Percentiles rank a stretch among this genome's conserved stretches.
Conservation (phyloP, 2,113 vertebrate genomes). For the Calidris pygmaea region DNA sequence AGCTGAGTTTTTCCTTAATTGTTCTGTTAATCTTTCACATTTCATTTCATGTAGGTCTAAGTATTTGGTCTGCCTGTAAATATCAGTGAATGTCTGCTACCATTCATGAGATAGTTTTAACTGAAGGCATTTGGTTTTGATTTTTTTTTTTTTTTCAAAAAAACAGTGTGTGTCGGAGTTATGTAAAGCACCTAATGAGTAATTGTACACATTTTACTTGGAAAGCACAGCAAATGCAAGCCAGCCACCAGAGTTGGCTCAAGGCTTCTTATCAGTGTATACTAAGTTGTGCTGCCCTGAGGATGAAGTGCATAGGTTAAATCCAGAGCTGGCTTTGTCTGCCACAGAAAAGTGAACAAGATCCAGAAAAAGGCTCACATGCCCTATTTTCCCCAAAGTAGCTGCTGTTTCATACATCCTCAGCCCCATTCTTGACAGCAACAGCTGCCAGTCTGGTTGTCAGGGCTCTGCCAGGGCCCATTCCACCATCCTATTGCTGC, state of each 20-base stretch:
- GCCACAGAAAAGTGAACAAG: neutral
- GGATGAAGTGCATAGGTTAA: neutral
- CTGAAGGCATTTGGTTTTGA: neutral
- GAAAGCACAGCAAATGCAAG: neutral
- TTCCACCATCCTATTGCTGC: neutral
- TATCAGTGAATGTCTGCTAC: neutral
- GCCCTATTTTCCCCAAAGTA: neutral
- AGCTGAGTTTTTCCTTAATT: neutral
- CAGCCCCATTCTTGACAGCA: neutral
- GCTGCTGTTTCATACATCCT: neutral
- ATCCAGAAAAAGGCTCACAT: neutral
- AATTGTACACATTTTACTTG: neutral
- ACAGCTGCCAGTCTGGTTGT: neutral
- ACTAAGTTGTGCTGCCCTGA: neutral
- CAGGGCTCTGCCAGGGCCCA: neutral
- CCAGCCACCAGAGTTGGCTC: neutral
- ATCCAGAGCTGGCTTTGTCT: neutral
- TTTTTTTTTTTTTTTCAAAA: neutral
- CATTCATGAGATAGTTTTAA: neutral
- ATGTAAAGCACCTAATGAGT: neutral
- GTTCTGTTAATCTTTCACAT: neutral
- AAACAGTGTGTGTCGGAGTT: neutral
- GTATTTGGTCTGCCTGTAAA: neutral
- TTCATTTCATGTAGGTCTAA: neutral
- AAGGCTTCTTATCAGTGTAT: neutral